These are phyloP conservation scores for Chaitophorus viminalis DNA, from an alignment of 2,888 invertebrate genomes.

Conservation along the genomic window DNA sequence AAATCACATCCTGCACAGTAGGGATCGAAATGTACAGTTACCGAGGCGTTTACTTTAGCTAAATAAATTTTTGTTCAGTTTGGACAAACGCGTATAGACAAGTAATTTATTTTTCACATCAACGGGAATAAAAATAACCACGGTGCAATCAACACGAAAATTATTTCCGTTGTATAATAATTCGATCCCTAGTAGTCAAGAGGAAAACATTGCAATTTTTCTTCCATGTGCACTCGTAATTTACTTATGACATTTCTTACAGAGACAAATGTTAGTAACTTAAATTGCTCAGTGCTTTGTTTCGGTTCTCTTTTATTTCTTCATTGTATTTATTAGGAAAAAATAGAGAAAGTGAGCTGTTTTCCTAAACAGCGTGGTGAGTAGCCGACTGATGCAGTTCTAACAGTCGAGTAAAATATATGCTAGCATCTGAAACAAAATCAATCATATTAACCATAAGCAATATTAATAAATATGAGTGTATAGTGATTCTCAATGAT, in stretches of 20 bases:
- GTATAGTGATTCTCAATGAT: not conserved
- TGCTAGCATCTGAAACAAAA: constrained; percentile 57
- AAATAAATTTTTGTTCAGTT: not conserved
- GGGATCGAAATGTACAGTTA: constrained; percentile 37
- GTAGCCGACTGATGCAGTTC: constrained; percentile 41
- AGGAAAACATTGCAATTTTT: constrained; percentile 13
- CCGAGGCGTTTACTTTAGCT: not conserved
- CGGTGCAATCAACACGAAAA: constrained; percentile 16
- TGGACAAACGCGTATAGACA: not conserved
- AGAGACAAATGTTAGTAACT: constrained; percentile 45
- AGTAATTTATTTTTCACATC: constrained; percentile 14
- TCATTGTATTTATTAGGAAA: constrained; percentile 40
- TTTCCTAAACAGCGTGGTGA: constrained; percentile 47
- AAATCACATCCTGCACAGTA: constrained; percentile 40
- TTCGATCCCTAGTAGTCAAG: constrained; percentile 44
- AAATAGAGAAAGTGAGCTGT: constrained; percentile 46
- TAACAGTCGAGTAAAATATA: constrained; percentile 50
- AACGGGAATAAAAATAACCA: not conserved
- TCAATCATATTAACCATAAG: no score
- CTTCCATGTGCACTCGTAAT: constrained; percentile 28
- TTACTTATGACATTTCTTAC: constrained; percentile 41
- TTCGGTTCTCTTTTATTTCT: constrained; percentile 35
- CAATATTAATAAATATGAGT: not conserved
- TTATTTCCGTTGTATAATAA: constrained; percentile 11
- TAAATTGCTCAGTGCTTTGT: constrained; percentile 56